These are phyloP conservation scores for Hylaea fasciaria DNA, from an alignment of 2,888 invertebrate species.

Conservation along the genomic window DNA sequence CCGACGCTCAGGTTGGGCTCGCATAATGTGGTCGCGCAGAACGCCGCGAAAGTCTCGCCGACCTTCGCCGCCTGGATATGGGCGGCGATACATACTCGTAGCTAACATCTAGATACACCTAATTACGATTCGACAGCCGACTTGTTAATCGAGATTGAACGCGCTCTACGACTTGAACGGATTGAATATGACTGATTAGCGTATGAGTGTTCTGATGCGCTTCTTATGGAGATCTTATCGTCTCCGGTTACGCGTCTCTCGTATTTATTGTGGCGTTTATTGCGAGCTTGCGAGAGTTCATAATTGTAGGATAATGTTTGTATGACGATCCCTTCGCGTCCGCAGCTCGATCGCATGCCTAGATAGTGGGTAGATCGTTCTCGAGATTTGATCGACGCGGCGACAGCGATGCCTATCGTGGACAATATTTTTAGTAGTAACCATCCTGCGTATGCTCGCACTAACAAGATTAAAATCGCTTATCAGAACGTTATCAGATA, in stretches of 20 bases:
- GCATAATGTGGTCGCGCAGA: constrained; percentile 63
- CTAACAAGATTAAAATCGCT: constrained; percentile 49
- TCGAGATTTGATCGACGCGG: constrained; percentile 54
- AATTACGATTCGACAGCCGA: constrained; percentile 62
- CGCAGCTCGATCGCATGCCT: constrained; percentile 54
- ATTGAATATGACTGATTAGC: constrained; percentile 42
- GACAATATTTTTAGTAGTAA: constrained; percentile 65
- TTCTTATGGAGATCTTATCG: constrained; percentile 43
- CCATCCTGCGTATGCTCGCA: constrained; percentile 55
- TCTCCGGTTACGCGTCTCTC: constrained; percentile 43
- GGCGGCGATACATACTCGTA: constrained; percentile 71
- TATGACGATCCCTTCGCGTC: constrained; percentile 39
- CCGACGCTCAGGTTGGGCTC: constrained; percentile 70
- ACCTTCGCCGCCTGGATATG: constrained; percentile 81
- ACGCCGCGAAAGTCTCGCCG: constrained; percentile 80
- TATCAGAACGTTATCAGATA: too few relatives aligned
- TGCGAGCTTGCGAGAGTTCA: constrained; percentile 36
- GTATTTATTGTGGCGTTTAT: constrained; percentile 37
- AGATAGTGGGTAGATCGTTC: constrained; percentile 51
- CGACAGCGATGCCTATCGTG: constrained; percentile 49
- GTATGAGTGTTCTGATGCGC: constrained; percentile 45
- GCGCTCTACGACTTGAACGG: constrained; percentile 38
- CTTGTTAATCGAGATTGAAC: constrained; percentile 44
- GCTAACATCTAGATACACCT: constrained; percentile 68
- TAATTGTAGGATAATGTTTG: constrained; percentile 34